Conservation (phyloP, 2,888 invertebrate genomes). For the Exocentrus adspersus region DNA sequence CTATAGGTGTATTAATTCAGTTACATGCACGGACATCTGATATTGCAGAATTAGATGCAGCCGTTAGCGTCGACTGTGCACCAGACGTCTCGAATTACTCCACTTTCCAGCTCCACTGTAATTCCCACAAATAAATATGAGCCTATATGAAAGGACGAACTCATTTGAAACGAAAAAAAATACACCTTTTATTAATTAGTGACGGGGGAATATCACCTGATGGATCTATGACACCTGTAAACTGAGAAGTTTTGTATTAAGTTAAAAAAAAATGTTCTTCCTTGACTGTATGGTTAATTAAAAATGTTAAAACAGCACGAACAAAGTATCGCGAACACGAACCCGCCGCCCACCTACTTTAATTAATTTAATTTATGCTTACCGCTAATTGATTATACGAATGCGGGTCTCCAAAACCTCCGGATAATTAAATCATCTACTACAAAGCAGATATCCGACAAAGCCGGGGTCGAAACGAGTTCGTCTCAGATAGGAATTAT, state of each 20-base stretch:
- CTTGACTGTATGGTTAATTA: background rate
- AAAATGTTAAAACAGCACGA: background rate
- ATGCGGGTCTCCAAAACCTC: slow-evolving; percentile 8
- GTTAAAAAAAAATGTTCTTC: too few relatives aligned
- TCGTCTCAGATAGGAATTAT: background rate
- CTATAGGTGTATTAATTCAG: slow-evolving; percentile 37
- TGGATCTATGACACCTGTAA: too few relatives aligned
- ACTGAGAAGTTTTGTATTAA: too few relatives aligned
- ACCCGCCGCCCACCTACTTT: background rate
- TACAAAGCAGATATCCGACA: slow-evolving; percentile 18
- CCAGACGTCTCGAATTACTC: slow-evolving; percentile 21
- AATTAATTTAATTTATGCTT: slow-evolving; percentile 22
- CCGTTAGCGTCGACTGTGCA: slow-evolving; percentile 11
- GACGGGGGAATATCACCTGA: too few relatives aligned
- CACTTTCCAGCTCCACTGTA: slow-evolving; percentile 2
- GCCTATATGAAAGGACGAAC: slow-evolving; percentile 3
- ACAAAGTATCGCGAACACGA: slow-evolving; percentile 17
- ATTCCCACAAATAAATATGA: slow-evolving; percentile 18
- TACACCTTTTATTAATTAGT: background rate
- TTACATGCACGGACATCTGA: slow-evolving; percentile 33
- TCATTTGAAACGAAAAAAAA: slow-evolving; percentile 4
- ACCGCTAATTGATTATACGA: slow-evolving; percentile 22
- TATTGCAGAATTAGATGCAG: slow-evolving; percentile 26
- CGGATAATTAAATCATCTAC: slow-evolving; percentile 21
- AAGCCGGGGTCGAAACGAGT: slow-evolving; percentile 1